Percentiles rank a stretch among this genome's conserved stretches.
Conservation (phyloP, 2,113 vertebrate genomes). For the Callospermophilus lateralis region DNA sequence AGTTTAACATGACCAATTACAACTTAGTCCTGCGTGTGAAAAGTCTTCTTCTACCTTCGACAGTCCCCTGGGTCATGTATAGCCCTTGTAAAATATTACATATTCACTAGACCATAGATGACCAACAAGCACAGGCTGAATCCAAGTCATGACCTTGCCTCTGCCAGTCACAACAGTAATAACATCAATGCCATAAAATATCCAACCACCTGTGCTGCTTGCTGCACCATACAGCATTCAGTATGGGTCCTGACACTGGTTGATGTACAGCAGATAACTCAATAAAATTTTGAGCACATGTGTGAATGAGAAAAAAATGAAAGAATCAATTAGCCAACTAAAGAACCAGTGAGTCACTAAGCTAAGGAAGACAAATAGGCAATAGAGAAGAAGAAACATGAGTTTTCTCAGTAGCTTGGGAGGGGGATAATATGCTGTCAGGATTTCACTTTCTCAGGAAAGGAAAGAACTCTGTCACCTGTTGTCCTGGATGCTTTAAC, state of each 20-base stretch:
- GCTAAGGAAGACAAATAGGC: not conserved
- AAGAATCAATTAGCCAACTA: not conserved
- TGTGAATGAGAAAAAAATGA: not conserved
- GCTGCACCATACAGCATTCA: not conserved
- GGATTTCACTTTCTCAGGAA: not conserved
- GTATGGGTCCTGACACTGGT: not conserved
- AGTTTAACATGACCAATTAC: not conserved
- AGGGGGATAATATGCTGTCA: not conserved
- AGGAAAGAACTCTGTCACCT: not conserved
- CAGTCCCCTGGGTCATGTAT: not conserved
- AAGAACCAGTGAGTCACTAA: not conserved
- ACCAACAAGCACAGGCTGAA: not conserved
- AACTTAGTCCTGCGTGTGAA: not conserved
- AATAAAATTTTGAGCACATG: not conserved
- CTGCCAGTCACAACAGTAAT: not conserved
- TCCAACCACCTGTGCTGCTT: not conserved
- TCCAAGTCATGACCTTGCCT: too few species aligned
- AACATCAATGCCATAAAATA: not conserved
- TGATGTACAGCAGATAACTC: not conserved
- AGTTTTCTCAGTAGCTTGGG: not conserved
- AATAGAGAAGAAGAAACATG: not conserved
- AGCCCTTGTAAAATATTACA: accelerated
- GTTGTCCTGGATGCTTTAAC: too few species aligned
- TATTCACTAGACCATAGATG: not conserved
- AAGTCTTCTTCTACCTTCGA: not conserved